Percentiles rank a stretch among this genome's conserved stretches.
These are phyloP conservation scores for Drosophila pseudoobscura DNA, from an alignment of 1,140 invertebrate species.

Conservation along the genomic window DNA sequence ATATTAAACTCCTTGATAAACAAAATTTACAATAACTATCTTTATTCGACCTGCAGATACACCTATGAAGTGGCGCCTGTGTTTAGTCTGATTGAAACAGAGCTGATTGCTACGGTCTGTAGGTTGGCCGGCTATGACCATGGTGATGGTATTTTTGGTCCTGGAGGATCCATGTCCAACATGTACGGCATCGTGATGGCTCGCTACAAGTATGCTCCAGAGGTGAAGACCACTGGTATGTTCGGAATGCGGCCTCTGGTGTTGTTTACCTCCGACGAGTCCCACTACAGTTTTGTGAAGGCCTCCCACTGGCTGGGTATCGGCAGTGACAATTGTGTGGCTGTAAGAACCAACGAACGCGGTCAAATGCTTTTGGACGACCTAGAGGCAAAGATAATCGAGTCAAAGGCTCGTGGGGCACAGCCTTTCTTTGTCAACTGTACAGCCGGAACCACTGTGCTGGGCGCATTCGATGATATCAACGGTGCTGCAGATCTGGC, in stretches of 20 bases:
- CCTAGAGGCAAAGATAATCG: conserved; percentile 85
- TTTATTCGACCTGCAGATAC: conserved; percentile 84
- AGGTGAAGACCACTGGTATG: conserved; percentile 89
- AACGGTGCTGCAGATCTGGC: conserved; percentile 89
- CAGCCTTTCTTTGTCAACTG: conserved; percentile 89
- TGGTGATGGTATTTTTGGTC: conserved; percentile 89
- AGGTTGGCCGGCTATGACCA: conserved; percentile 87
- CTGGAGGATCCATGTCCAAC: conserved; percentile 95
- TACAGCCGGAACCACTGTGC: conserved; percentile 90
- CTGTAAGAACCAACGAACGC: conserved; percentile 87
- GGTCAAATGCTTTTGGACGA: conserved; percentile 87
- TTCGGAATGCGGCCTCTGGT: conserved; percentile 86
- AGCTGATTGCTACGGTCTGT: conserved; percentile 86
- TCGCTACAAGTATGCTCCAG: conserved; percentile 89
- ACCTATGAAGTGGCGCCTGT: conserved; percentile 92
- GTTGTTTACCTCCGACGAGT: conserved; percentile 90
- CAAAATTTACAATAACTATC: background rate
- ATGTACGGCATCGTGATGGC: conserved; percentile 92
- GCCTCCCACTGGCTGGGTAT: conserved; percentile 91
- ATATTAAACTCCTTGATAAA: background rate
- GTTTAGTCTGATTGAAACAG: conserved; percentile 88
- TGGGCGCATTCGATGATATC: conserved; percentile 94
- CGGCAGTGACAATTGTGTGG: conserved; percentile 89
- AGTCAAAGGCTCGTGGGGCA: conserved; percentile 83
- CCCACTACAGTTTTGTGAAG: conserved; percentile 95